Evolutionary conservation across 2,888 invertebrate genomes (phyloP), one percentile per base, ranked within the genome.

Genomic region (Argynnis bischoffii): DNA sequence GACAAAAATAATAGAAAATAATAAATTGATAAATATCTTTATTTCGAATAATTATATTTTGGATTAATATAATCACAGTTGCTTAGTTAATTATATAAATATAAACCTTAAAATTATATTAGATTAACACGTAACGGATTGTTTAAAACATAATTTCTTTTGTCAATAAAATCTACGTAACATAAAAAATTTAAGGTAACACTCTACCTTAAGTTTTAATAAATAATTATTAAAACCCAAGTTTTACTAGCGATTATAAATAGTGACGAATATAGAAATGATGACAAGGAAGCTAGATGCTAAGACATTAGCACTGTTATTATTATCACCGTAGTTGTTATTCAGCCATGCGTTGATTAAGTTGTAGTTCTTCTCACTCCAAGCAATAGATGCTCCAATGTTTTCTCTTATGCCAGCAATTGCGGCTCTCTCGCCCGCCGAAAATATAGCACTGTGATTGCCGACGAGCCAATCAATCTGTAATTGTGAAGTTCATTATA

Each of bases 321-420:
- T 48, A 5, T 48, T 21, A 2, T n/a, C 59, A 14, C 78, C 80
- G 51, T 80, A 87, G 77, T 86, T 84, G 0, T 76, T 72, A 3
- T 65, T 74, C 0, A 92, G 78, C 92, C 92, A 92, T 1, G 74
- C 67, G 21, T 84, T 82, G 0, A 93, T 87, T 0, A 75, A 57
- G 0, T 71, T 75, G 1, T 83, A 81, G 73, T 91, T 83, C 6
- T 78, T 72, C 0, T 75, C 68, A 5, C 75, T 82, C 93, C 93
- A 93, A 0, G 81, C 74, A n/a, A 89, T 82, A 1, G 92, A 87
- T 0, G 90, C 88, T 0, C 77, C 85, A 0, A 92, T 86, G 64
- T 90, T 90, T 63, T 89, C 89, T n/a, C 80, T 75, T 41, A 90
- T 90, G 6, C 82, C 86, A 0, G 71, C 81, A 1, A 90, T 78